Percentiles rank a stretch among this genome's conserved stretches.
phyloP scores from a whole-genome alignment of 1,140 invertebrate species.

The Papilio dardanus region DNA sequence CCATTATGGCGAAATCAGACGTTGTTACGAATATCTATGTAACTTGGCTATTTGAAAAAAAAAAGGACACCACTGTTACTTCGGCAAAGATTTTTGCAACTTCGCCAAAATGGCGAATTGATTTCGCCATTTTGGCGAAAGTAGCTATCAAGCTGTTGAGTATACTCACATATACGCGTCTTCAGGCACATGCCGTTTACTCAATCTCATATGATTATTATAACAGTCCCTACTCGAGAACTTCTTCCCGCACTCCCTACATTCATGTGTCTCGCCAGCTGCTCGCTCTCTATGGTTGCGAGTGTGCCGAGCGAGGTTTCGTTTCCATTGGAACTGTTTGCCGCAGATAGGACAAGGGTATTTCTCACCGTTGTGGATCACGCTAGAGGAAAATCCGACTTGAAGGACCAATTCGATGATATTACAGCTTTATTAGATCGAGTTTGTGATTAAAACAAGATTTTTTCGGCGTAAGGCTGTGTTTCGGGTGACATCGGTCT shows the following conservation, averaged over 20 bases:
- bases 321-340: constrained; percentile 74
- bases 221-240: constrained; percentile 71
- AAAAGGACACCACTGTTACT: no score
- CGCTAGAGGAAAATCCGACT: constrained; percentile 49
- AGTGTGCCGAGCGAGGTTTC: constrained; percentile 66
- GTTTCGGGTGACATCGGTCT: no score
- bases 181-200: constrained; percentile 64
- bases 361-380: constrained; percentile 66
- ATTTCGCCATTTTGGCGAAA: not conserved
- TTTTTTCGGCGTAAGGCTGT: no score
- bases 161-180: constrained; percentile 59
- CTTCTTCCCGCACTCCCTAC: constrained; percentile 64
- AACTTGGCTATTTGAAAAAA: no score
- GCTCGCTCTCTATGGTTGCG: constrained; percentile 64
- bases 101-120: no score
- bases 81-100: no score
- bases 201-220: constrained; percentile 72
- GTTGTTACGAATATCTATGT: no score
- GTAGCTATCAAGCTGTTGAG: no score
- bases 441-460: no score
- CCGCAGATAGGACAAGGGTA: constrained; percentile 72
- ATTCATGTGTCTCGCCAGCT: constrained; percentile 58
- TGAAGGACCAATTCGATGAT: not conserved
- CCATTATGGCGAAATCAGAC: not conserved
- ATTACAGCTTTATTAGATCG: no score